A percentile compares a stretch with the other conserved stretches of the same genome.
Evolutionary conservation across 30 jellyfish, hydroid and myxozoan species (phyloP).

Genomic region (Cassiopea xamachana): DNA sequence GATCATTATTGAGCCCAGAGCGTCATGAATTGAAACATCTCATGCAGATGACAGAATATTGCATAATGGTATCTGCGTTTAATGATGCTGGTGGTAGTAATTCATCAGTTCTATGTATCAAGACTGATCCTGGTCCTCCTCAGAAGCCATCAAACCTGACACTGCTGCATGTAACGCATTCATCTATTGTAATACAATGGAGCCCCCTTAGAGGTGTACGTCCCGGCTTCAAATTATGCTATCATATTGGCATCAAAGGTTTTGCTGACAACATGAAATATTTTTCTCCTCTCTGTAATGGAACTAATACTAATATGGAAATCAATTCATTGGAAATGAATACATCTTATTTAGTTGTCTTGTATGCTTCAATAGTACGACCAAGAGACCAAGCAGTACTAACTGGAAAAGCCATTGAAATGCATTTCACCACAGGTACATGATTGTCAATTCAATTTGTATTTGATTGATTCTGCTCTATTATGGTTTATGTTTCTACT

Average conservation of each 20-base stretch:
- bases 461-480: neutral
- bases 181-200: slow-evolving; percentile 25
- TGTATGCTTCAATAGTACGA: slow-evolving; percentile 36
- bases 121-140: slow-evolving; percentile 59
- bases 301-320: slow-evolving; percentile 7
- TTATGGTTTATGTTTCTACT: too few species aligned
- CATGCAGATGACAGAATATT: neutral
- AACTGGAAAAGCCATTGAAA: slow-evolving; percentile 14
- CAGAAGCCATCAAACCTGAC: slow-evolving; percentile 26
- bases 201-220: neutral
- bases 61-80: slow-evolving; percentile 35
- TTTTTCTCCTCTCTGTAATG: neutral
- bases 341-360: slow-evolving; percentile 45
- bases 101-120: neutral
- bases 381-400: slow-evolving; percentile 30
- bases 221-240: slow-evolving; percentile 9
- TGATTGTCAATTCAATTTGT: neutral
- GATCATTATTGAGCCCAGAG: neutral
- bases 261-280: neutral
- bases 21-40: neutral
- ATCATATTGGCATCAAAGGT: slow-evolving; percentile 1
- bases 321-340: slow-evolving; percentile 25
- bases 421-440: slow-evolving; percentile 32
- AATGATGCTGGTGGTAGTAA: slow-evolving; percentile 24
- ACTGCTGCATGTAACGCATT: neutral